phyloP scores from a whole-genome alignment of 2,888 invertebrate genomes.

The Mesodorylaimus sp. region DNA sequence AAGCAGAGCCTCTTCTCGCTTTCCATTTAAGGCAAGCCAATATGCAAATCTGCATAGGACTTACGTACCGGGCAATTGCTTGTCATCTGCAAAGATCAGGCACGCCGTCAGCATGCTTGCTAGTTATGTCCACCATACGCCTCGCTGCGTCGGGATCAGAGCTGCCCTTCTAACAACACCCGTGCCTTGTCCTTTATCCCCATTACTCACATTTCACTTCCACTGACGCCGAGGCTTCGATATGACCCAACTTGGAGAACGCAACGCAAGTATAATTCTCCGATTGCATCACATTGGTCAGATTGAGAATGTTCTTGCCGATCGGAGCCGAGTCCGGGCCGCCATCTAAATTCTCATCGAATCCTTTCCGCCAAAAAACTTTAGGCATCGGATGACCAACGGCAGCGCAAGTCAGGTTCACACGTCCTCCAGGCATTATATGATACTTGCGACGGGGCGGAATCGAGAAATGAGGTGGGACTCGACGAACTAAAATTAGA shows the following conservation, averaged over 20 bases:
- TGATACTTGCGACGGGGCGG: conserved; percentile 65
- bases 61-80: too few species aligned
- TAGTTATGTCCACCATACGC: too few species aligned
- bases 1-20: too few species aligned
- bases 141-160: too few species aligned
- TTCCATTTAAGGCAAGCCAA: too few species aligned
- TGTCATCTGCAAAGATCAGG: too few species aligned
- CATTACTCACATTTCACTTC: conserved; percentile 77
- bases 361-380: conserved; percentile 47
- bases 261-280: conserved; percentile 94
- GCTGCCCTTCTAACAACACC: too few species aligned
- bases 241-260: conserved; percentile 74
- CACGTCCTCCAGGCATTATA: conserved; percentile 70
- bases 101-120: too few species aligned
- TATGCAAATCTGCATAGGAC: too few species aligned
- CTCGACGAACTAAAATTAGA: conserved; percentile 56
- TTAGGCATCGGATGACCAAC: conserved; percentile 94
- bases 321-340: conserved; percentile 32
- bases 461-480: conserved; percentile 83
- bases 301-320: conserved; percentile 58
- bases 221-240: conserved; percentile 66
- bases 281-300: conserved; percentile 70
- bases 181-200: too few species aligned
- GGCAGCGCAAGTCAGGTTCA: conserved; percentile 87
- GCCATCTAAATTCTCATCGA: conserved; percentile 11